Conservation (phyloP, 92 coral and sea anemone genomes). For the Pocillopora grandis region DNA sequence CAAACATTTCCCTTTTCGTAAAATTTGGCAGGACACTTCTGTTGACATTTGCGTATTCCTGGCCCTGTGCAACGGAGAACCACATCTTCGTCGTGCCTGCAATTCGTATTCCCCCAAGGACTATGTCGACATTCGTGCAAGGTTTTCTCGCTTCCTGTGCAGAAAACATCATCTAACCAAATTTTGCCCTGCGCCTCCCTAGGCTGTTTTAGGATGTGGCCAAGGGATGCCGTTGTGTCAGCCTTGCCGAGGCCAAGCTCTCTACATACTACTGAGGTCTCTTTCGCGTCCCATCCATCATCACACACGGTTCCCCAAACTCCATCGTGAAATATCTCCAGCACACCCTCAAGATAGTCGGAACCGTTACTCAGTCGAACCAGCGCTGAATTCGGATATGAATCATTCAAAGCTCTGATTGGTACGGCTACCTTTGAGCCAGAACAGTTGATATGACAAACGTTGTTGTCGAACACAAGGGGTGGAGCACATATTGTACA, state of each 20-base stretch:
- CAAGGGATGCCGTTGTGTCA: slow-evolving; percentile 29
- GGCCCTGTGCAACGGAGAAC: slow-evolving; percentile 84
- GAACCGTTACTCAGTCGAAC: slow-evolving; percentile 82
- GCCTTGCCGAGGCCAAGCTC: slow-evolving; percentile 29
- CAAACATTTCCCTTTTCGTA: slow-evolving; percentile 53
- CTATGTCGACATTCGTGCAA: slow-evolving; percentile 68
- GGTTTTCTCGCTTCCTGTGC: slow-evolving; percentile 58
- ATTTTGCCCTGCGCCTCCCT: slow-evolving; percentile 50
- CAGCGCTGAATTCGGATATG: slow-evolving; percentile 5
- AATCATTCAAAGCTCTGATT: slow-evolving; percentile 4
- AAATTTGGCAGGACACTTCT: slow-evolving; percentile 57
- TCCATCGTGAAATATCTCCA: slow-evolving; percentile 52
- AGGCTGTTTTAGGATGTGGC: slow-evolving; percentile 41
- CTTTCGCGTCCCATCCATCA: slow-evolving; percentile 57
- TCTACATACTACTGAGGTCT: slow-evolving; percentile 64
- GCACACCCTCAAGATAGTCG: slow-evolving; percentile 52
- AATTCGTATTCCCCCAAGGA: slow-evolving; percentile 83
- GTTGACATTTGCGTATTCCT: slow-evolving; percentile 63
- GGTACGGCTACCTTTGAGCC: slow-evolving; percentile 65
- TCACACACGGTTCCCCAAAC: slow-evolving; percentile 74
- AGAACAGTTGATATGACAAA: slow-evolving; percentile 59
- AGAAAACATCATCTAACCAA: slow-evolving; percentile 89
- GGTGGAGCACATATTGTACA: slow-evolving; percentile 72
- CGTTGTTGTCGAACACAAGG: slow-evolving; percentile 41
- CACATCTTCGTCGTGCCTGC: slow-evolving; percentile 76